Evolutionary conservation across 1,140 invertebrate genomes (phyloP), one percentile per base, ranked within the genome.

Genomic region (Pollicipes pollicipes): DNA sequence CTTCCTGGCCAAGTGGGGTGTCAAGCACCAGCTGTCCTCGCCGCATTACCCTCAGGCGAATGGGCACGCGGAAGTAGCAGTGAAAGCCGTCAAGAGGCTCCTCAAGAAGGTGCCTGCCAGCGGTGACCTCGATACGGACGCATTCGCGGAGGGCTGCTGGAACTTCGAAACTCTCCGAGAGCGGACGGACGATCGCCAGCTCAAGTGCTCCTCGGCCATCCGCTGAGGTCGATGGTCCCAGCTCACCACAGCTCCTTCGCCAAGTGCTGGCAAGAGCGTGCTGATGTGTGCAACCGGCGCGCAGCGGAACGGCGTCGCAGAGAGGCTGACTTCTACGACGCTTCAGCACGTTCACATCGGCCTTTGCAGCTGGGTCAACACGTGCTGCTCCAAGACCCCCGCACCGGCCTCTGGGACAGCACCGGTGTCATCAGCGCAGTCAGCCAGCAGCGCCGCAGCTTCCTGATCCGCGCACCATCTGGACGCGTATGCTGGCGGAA

Each of bases 161-260:
- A 71, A 6, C 30, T 73, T 17, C 29, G 72, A 10, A 73, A 72
- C 71, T 63, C 68, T 24, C 32, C 70, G 17, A 45, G 37, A 24
- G 29, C 27, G 21, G 66, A 70, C 30, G 72, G 72, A 30, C 64
- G 69, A 27, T 73, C 73, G 30, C 69, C 69, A 26, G 72, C 72
- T 21, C 72, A 74, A 30, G 30, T 70, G 24, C 30, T 74, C 26
- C 72, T 71, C 66, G 70, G 70, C 30, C 66, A 70, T 45, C 72
- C 73, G 28, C 3, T 73, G 28, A 29, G 69, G 17, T 71, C 68
- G 26, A 64, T 63, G 26, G 28, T 73, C 37, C 73, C 73, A 28
- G 71, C 69, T 29, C 73, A 67, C 28, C 63, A 64, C 6, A 64
- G 63, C 63, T 64, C 32, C n/a, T n/a, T 64, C 63, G 63, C 63